A percentile compares a stretch with the other conserved stretches of the same genome.
phyloP scores from a whole-genome alignment of 1,140 invertebrate species.

The Pseudomyrmex pallidus region DNA sequence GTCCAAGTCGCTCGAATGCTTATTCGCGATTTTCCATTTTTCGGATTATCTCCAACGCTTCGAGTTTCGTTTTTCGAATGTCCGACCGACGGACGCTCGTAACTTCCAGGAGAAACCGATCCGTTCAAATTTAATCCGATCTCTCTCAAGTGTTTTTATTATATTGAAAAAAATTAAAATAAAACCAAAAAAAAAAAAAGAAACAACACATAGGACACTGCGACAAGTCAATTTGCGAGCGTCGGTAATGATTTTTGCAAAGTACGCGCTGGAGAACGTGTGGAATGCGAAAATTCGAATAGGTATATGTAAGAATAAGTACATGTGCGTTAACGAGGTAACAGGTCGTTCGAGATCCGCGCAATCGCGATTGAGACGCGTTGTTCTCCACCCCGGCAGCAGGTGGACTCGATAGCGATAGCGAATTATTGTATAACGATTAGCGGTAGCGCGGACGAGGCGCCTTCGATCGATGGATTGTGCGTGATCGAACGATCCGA shows the following conservation, averaged over 20 bases:
- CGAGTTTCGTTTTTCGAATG: too few relatives aligned
- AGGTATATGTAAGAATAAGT: not conserved
- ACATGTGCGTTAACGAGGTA: slow-evolving; percentile 61
- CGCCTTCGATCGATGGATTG: slow-evolving; percentile 50
- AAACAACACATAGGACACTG: not conserved
- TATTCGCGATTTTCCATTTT: slow-evolving; percentile 34
- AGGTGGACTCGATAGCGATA: slow-evolving; percentile 62
- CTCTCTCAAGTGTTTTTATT: too few relatives aligned
- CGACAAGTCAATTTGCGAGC: not conserved
- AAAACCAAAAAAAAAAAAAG: too few relatives aligned
- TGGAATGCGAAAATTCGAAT: slow-evolving; percentile 29
- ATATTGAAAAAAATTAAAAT: not conserved
- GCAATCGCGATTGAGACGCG: slow-evolving; percentile 50
- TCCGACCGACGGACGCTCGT: too few relatives aligned
- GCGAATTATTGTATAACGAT: slow-evolving; percentile 72
- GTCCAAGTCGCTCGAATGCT: slow-evolving; percentile 24
- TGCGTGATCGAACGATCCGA: slow-evolving; percentile 57
- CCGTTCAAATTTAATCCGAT: too few relatives aligned
- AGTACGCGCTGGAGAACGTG: slow-evolving; percentile 15
- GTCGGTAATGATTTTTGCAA: slow-evolving; percentile 19
- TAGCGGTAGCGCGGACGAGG: slow-evolving; percentile 51
- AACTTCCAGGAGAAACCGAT: too few relatives aligned
- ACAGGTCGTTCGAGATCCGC: slow-evolving; percentile 63
- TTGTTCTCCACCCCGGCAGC: not conserved
- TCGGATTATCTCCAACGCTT: not conserved